Evolutionary conservation across 2,797 vertebrate genomes (phyloP), one percentile per base, ranked within the genome.

Genomic region (Neoniphon sammara): DNA sequence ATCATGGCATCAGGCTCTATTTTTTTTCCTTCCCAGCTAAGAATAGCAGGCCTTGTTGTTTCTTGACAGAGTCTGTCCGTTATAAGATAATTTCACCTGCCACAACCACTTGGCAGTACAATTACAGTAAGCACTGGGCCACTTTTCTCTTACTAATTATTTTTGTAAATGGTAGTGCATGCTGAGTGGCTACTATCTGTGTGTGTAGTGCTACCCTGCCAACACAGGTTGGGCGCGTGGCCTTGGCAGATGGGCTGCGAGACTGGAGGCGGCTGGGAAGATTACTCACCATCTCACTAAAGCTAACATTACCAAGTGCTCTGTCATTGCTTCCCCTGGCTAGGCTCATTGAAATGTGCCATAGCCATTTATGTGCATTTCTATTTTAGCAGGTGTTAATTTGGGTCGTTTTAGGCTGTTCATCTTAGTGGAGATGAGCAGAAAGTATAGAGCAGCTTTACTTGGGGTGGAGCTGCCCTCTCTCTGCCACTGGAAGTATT

Each of bases 221-320:
- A 86, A 65, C 70, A 18, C 80, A 78, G 74, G 68, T 52, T 80
- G 58, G 59, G 78, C 75, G 60, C 42, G 68, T 78, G 82, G 81
- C 77, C 36, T 42, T 39, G 34, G 69, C 92, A 94, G 92, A 93
- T 91, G 91, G 89, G 54, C 58, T 69, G 93, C 36, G 66, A 94
- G 93, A 94, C 93, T 84, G 90, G 79, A 88, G 92, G 92, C 88
- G 90, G 84, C 67, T 66, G 82, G 64, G 34, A 61, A 44, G 78
- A 89, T 91, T 91, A 90, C 86, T 91, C 89, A 77, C 73, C 66
- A 71, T 80, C 80, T 69, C 80, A n/a, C 55, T 84, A 66, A 34
- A 70, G 81, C 74, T 87, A 69, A 74, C 67, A 63, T 77, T 60
- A 70, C 54, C 58, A 7, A 46, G 2, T 20, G 50, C 57, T 10